Conservation (phyloP, 2,888 invertebrate species). For the Cotesia congregata region DNA sequence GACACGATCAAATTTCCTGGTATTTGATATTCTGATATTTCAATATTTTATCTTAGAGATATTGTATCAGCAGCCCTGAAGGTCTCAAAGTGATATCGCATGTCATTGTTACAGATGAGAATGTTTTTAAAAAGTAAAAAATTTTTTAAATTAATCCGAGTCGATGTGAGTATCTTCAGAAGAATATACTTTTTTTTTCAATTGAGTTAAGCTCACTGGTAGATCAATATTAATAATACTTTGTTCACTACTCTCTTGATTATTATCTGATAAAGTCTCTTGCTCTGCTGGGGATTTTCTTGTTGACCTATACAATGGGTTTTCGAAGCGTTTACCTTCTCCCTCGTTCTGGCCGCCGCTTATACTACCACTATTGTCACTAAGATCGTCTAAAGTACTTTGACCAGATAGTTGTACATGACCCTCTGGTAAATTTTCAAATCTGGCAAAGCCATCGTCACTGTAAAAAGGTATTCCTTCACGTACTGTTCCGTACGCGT, state of each 20-base stretch:
- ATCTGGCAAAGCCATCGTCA: slow-evolving; percentile 63
- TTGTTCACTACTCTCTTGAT: neutral
- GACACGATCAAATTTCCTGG: too few species aligned
- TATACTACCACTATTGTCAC: slow-evolving; percentile 18
- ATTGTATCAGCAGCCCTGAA: too few species aligned
- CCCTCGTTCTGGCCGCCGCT: neutral
- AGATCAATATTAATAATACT: slow-evolving; percentile 51
- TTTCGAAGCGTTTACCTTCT: slow-evolving; percentile 58
- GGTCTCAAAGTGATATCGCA: too few species aligned
- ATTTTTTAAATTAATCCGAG: slow-evolving; percentile 52
- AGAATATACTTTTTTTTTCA: slow-evolving; percentile 51
- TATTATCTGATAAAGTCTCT: slow-evolving; percentile 17
- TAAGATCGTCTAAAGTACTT: neutral
- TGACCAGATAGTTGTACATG: slow-evolving; percentile 56
- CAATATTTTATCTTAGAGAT: too few species aligned
- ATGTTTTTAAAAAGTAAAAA: slow-evolving; percentile 31
- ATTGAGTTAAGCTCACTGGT: slow-evolving; percentile 54
- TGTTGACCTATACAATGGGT: slow-evolving; percentile 63
- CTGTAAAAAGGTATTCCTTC: slow-evolving; percentile 39
- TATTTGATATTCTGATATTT: too few species aligned
- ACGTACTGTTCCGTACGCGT: slow-evolving; percentile 53
- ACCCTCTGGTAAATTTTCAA: slow-evolving; percentile 64
- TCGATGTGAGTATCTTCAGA: slow-evolving; percentile 32
- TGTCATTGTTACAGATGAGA: too few species aligned
- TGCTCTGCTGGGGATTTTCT: slow-evolving; percentile 43